Base-by-base conservation (phyloP, 2,113 vertebrate species). In the Muntiacus muntjak region DNA sequence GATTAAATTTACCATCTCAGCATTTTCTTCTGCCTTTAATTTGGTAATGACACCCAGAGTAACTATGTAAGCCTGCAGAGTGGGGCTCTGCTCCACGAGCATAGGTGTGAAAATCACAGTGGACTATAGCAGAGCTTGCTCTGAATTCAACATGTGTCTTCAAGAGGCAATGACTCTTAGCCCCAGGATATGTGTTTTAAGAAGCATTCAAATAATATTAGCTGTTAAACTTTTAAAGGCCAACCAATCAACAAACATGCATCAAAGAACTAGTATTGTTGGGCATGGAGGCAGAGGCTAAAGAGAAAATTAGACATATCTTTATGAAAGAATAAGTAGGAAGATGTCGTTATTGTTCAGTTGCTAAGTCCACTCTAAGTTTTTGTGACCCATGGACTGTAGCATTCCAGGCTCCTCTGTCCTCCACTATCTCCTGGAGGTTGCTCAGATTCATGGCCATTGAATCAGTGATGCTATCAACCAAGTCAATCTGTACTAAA, bases 1-100 rank as follows among this genome's bases (percentile, higher is more conserved):
- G 11, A 82, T 96, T 84, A 74, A 94, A 85, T 60, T 93, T 92
- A 86, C 87, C 81, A 86, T 89, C 74, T 91, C 30, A 88, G 30
- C 67, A 33, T 81, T 88, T 60, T 47, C 67, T 54, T 94, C 58
- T 89, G 9, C 50, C 92, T 94, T 92, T 87, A 55, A 89, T 83
- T 82, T 84, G 30, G 6, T 91, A 43, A 47, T 52, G 30, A 43
- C 36, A 64, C 26, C n/a, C 33, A 54, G 19, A 94, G n/a, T 71
- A 83, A 36, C 55, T 30, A 50, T 40, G 40, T 67, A 89, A 84
- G 33, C 64, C 55, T 76, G 43, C 8, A 97, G 50, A n/a, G 36
- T 62, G 3, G 5, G 12, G 3, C 26, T 81, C 26, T 74, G 47
- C 85, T 71, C 47, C 47, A 78, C 7, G 0, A 52, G 3, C 1